Evolutionary conservation across 2,888 invertebrate species (phyloP), one percentile per base, ranked within the genome.

Genomic region (Trissoscelio sp.): DNA sequence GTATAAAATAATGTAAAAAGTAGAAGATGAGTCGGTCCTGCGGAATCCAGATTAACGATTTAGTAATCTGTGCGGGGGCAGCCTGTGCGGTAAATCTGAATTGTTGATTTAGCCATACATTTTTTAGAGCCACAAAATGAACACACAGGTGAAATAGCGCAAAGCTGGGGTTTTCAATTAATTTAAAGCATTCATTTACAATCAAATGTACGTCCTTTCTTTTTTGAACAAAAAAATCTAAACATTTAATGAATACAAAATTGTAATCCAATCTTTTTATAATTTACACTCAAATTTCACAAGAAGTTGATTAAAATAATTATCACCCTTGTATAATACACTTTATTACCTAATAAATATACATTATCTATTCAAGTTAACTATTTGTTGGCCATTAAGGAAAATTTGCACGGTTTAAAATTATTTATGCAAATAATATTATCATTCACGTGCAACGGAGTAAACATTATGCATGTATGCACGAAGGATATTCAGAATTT

Each of bases 371-470:
- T n/a, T n/a, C 20, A 11, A 37, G 3, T n/a, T 7, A 34, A 34
- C 37, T 46, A 48, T 48, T 62, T 48, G 46, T 16, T 44, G 7
- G 18, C 6, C 31, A 14, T 28, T 14, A 48, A 37, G 3, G 34
- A 46, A 51, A 51, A 51, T 24, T 51, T n/a, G 37, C 51, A 24
- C 51, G 9, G 22, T 37, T 37, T 7, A 31, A 37, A 37, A 51
- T 69, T 55, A 55, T 44, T 55, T 44, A 44, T 31, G 67, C 55
- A 46, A 58, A 58, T 39, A 58, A 70, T 24, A 24, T 70, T 48
- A 58, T 6, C 58, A 70, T 46, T 37, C 16, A 6, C 14, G 37
- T 18, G 34, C 28, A 24, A 24, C n/a, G 22, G n/a, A 18, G 55
- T 44, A 57, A 67, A 58, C 70, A 58, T 31, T 42, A 18, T 31